Conservation (phyloP, 1,140 invertebrate genomes). For the Araneus ventricosus region DNA sequence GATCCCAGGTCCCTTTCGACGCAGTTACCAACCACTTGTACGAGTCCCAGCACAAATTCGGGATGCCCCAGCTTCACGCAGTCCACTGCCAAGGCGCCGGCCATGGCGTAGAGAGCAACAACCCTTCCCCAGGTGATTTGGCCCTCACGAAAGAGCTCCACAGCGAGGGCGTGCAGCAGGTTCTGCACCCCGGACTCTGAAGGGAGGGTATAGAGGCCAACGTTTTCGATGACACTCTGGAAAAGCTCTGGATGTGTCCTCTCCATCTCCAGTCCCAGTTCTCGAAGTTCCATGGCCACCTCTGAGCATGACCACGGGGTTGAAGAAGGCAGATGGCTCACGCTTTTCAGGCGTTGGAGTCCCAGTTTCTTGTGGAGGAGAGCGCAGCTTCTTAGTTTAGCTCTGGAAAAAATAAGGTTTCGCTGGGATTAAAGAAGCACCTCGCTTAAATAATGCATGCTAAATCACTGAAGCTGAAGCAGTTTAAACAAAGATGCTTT, state of each 20-base stretch:
- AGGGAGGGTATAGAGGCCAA: conserved; percentile 79
- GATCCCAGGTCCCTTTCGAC: conserved; percentile 85
- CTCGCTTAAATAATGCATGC: too few species aligned
- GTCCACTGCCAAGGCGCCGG: conserved; percentile 86
- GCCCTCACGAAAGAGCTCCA: conserved; percentile 83
- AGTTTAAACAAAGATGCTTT: too few species aligned
- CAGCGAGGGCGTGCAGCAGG: conserved; percentile 83
- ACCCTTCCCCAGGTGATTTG: conserved; percentile 85
- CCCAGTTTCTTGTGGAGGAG: conserved; percentile 84
- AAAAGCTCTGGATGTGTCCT: conserved; percentile 82
- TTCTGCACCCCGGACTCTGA: conserved; percentile 82
- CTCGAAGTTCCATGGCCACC: conserved; percentile 75
- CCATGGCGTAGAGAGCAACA: conserved; percentile 85
- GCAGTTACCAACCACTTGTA: conserved; percentile 84
- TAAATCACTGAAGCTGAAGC: too few species aligned
- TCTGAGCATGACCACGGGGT: conserved; percentile 78
- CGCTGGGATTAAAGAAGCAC: too few species aligned
- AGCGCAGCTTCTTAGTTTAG: conserved; percentile 48
- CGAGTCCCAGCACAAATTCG: conserved; percentile 84
- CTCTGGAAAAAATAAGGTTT: background rate
- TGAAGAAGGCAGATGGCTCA: conserved; percentile 75
- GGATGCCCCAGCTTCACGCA: conserved; percentile 82
- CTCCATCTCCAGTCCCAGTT: conserved; percentile 71
- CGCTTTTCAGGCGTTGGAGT: conserved; percentile 84
- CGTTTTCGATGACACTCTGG: conserved; percentile 83